Evolutionary conservation across 2,797 vertebrate species (phyloP), one percentile per base, ranked within the genome.

Genomic region (Leptodactylus fallax): DNA sequence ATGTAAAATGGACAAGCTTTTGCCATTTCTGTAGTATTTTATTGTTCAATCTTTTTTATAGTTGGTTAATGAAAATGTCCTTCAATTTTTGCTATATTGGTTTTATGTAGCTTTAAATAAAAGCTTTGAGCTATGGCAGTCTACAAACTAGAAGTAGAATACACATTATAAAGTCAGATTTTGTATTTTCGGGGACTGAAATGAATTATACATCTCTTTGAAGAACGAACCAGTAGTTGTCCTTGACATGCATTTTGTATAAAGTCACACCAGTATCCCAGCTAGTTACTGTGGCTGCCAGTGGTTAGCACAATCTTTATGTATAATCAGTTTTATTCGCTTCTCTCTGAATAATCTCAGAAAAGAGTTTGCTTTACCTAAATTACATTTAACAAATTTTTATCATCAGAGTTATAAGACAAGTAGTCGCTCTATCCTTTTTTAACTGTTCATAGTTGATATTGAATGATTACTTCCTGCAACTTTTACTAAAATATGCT

Each of bases 221-320:
- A 94, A 95, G 95, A 93, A 95, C 93, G 94, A 94, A 91, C 93
- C 93, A 94, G 92, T 93, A 78, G 91, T 94, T 95, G 94, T 92
- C 94, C 94, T 95, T 96, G 94, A 95, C 93, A 94, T 93, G 92
- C 93, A 91, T 92, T 95, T 93, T 91, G 93, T 93, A 91, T 79
- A 81, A 93, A 93, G 95, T 95, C 94, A 93, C 94, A 94, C 93
- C 91, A 91, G 11, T 76, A 77, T 72, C 69, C n/a, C 53, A 72
- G 51, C 49, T 86, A 69, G 23, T n/a, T 79, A 72, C 13, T 71
- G 65, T 25, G 19, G 53, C 36, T 36, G 51, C 56, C 56, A 25
- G 55, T 69, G 77, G 8, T 51, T 58, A 47, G 60, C 14, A 27
- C 14, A 17, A 21, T 72, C 10, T 89, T 21, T 56, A 14, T 56